A percentile compares a stretch with the other conserved stretches of the same genome.
phyloP scores from a whole-genome alignment of 2,888 invertebrate species.

The Habroteleia sp. region DNA sequence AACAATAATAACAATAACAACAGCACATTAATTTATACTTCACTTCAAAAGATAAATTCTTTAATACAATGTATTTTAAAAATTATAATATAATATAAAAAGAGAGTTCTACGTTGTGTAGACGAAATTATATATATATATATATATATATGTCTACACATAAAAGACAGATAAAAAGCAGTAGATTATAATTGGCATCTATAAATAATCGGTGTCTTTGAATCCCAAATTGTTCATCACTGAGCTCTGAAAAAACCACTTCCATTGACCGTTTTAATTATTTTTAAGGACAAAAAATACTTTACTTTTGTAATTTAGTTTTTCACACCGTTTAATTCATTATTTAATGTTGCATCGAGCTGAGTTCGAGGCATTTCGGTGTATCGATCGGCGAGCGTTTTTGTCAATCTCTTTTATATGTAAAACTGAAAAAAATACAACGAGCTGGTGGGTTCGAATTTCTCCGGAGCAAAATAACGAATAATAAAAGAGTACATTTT shows the following conservation, averaged over 20 bases:
- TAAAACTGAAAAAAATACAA: slow-evolving; percentile 38
- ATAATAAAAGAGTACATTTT: slow-evolving; percentile 38
- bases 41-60: too few species aligned
- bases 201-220: too few species aligned
- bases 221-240: background rate
- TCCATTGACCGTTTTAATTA: slow-evolving; percentile 28
- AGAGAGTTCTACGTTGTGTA: too few species aligned
- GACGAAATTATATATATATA: too few species aligned
- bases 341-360: slow-evolving; percentile 27
- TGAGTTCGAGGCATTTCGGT: slow-evolving; percentile 1
- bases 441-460: slow-evolving; percentile 34
- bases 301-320: slow-evolving; percentile 30
- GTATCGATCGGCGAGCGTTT: slow-evolving; percentile 31
- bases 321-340: slow-evolving; percentile 31
- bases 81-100: too few species aligned
- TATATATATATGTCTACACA: too few species aligned
- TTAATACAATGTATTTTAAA: too few species aligned
- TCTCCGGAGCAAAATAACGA: slow-evolving; percentile 42
- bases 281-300: slow-evolving; percentile 33
- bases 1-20: too few species aligned
- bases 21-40: too few species aligned
- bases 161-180: too few species aligned
- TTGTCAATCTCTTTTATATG: slow-evolving; percentile 54
- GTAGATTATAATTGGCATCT: too few species aligned
- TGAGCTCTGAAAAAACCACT: background rate